Conservation (phyloP, 2,797 vertebrate species). For the Naso thynnoides region DNA sequence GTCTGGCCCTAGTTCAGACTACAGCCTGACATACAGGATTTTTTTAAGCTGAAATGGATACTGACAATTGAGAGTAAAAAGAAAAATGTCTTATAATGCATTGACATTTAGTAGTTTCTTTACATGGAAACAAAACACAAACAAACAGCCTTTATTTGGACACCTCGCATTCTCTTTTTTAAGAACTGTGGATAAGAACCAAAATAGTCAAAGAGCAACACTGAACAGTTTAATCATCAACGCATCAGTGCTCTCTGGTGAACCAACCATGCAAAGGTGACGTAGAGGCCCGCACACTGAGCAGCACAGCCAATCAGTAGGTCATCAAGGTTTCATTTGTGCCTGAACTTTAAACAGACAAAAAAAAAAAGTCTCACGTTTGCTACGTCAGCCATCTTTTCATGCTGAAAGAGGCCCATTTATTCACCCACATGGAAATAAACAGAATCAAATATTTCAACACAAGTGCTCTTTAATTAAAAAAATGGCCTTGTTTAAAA, state of each 20-base stretch:
- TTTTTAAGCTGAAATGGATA: too few relatives aligned
- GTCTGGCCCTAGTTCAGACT: too few relatives aligned
- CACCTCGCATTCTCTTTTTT: not conserved
- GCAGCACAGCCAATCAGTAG: not conserved
- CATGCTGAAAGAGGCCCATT: constrained; percentile 26
- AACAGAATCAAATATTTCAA: constrained; percentile 10
- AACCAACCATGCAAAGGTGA: not conserved
- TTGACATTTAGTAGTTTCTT: too few relatives aligned
- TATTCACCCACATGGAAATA: constrained; percentile 22
- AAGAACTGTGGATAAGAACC: not conserved
- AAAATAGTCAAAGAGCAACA: too few relatives aligned
- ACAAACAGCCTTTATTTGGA: not conserved
- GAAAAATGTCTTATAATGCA: too few relatives aligned
- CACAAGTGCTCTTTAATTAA: constrained; percentile 10
- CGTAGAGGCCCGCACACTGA: too few relatives aligned
- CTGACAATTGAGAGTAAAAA: too few relatives aligned
- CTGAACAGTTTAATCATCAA: not conserved
- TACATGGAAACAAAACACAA: not conserved
- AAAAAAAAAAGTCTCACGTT: constrained; percentile 15
- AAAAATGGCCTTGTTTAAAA: constrained; percentile 3
- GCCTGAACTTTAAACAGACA: not conserved
- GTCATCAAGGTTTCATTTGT: constrained; percentile 2
- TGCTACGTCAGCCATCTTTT: constrained; percentile 24
- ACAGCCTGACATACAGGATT: too few relatives aligned
- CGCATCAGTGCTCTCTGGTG: not conserved